A percentile compares a stretch with the other conserved stretches of the same genome.
Evolutionary conservation across 1,140 invertebrate species (phyloP).

Genomic region (Nebria ingens): DNA sequence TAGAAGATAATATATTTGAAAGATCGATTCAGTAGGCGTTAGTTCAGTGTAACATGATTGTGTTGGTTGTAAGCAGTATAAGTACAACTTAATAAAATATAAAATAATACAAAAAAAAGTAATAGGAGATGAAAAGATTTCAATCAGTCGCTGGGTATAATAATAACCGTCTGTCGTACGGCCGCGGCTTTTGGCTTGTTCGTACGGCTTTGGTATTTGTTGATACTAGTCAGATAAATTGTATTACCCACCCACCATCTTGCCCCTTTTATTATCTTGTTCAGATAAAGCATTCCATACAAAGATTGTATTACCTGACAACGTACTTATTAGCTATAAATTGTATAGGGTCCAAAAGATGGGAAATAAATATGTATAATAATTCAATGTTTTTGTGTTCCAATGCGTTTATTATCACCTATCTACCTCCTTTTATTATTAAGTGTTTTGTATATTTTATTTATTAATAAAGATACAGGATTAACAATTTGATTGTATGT

Average conservation of each 20-base stretch:
- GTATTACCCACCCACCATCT: conserved; percentile 32
- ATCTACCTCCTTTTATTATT: too few relatives aligned
- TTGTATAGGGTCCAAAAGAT: conserved; percentile 39
- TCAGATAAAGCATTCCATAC: conserved; percentile 35
- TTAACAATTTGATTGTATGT: too few relatives aligned
- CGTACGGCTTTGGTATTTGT: conserved; percentile 21
- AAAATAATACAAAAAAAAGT: neutral
- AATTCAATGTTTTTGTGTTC: conserved; percentile 12
- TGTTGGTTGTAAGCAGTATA: conserved; percentile 30
- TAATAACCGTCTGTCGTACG: neutral
- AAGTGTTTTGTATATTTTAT: too few relatives aligned
- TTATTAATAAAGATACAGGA: too few relatives aligned
- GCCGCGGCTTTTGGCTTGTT: neutral
- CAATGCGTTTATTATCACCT: neutral
- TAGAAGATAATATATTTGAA: conserved; percentile 13
- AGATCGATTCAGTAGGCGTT: conserved; percentile 27
- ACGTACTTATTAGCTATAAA: conserved; percentile 37
- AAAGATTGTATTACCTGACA: conserved; percentile 39
- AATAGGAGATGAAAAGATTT: neutral
- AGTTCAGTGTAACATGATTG: conserved; percentile 32
- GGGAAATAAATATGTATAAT: conserved; percentile 37
- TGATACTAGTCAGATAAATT: conserved; percentile 35
- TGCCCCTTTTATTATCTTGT: conserved; percentile 26
- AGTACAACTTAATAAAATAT: conserved; percentile 25
- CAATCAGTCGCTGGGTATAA: conserved; percentile 1